Evolutionary conservation across 2,797 vertebrate species (phyloP).

Genomic region (Intellagama lesueurii): DNA sequence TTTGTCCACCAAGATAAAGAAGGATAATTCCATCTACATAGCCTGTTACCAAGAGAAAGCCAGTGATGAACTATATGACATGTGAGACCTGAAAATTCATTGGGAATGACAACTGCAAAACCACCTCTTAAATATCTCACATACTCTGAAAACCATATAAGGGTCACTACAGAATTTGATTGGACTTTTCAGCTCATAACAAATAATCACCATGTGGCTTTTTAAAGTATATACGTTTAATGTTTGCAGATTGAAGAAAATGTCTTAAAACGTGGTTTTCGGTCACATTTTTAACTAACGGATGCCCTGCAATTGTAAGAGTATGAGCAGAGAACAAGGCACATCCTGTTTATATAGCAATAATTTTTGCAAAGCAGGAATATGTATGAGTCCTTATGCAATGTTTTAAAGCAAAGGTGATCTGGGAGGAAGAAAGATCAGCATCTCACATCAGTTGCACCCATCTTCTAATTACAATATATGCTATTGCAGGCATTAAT

Average conservation of each 20-base stretch:
- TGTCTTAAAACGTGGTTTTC: conserved; percentile 3
- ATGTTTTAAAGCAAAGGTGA: background rate
- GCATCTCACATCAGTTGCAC: accelerated
- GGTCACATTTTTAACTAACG: conserved; percentile 43
- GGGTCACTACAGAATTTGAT: too few species aligned
- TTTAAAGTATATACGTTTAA: background rate
- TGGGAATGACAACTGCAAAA: too few species aligned
- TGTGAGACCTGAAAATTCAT: too few species aligned
- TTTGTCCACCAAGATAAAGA: too few species aligned
- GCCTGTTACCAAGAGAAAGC: too few species aligned
- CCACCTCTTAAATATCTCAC: too few species aligned
- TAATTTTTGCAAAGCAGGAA: background rate
- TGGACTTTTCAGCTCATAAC: too few species aligned
- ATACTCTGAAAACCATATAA: too few species aligned
- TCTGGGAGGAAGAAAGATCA: background rate
- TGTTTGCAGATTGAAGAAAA: background rate
- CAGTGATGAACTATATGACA: too few species aligned
- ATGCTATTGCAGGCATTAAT: background rate
- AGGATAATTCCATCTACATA: too few species aligned
- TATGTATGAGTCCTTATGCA: accelerated
- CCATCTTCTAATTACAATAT: background rate
- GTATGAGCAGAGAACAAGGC: background rate
- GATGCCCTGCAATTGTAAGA: conserved; percentile 7
- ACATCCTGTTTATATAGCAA: background rate
- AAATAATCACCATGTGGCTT: too few species aligned